Base-by-base conservation (phyloP, 2,888 invertebrate genomes). In the Drosophila mettleri region DNA sequence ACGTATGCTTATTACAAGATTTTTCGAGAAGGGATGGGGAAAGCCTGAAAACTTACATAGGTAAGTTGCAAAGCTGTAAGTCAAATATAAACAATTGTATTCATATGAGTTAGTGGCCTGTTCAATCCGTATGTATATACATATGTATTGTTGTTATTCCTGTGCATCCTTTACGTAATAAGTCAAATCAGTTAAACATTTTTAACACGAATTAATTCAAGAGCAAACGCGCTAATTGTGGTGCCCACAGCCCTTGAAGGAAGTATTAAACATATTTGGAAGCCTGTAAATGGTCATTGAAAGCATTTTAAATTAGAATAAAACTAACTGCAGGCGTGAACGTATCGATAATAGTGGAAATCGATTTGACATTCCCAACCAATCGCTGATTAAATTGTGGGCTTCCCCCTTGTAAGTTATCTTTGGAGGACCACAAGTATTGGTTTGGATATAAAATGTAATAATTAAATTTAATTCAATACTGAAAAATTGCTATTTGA, bases 21-120 rank as follows among this genome's bases (percentile, higher is more conserved):
- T 98, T 92, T 99, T 99, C 90, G 97, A 96, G 1, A 97, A 97
- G 93, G 98, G 98, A 86, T 99, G 99, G 99, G 99, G 99, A 7
- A 95, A 96, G 90, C 97, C 98, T 24, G 97, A 98, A 87, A 96
- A 97, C 92, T 93, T 99, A 63, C 95, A 96, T 93, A 96, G 96
- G 98, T 96, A 92, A 91, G 82, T 69, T 36, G 27, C 34, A 39
- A 9, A 64, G 22, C 20, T 36, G 7, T 16, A 48, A 29, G 43
- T 22, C 22, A 29, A 39, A 41, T 20, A 51, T 10, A 29, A 34
- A 49, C 33, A 46, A 34, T 14, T 33, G 16, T 12, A 39, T 22
- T 61, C 16, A 39, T 58, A 16, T 14, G 10, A 27, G 3, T 22
- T 20, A 10, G 12, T 38, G 27, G 33, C 10, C 39, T 39, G 46